Evolutionary conservation across 64 coral and sea anemone genomes (phyloP).

Genomic region (Cladopsammia gracilis): DNA sequence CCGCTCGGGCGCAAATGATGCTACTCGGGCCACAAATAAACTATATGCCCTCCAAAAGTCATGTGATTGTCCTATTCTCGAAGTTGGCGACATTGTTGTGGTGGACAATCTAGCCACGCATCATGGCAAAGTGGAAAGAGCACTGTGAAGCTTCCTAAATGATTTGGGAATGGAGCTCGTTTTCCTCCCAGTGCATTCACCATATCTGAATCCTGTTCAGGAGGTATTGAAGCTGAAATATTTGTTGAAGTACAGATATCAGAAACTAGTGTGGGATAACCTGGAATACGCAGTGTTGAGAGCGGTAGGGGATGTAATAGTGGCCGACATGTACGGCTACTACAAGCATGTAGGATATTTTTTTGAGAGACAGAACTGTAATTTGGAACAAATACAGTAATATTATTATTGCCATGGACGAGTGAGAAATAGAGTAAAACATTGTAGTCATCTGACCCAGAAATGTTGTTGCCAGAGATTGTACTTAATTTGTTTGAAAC

Average conservation of each 20-base stretch:
- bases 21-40: too few species aligned
- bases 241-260: slow-evolving; percentile 58
- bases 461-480: too few species aligned
- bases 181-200: slow-evolving; percentile 41
- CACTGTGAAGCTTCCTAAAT: slow-evolving; percentile 19
- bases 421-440: neutral
- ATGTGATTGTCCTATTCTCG: too few species aligned
- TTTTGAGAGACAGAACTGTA: slow-evolving; percentile 9
- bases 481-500: too few species aligned
- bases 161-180: slow-evolving; percentile 44
- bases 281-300: slow-evolving; percentile 48
- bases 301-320: slow-evolving; percentile 26
- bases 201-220: slow-evolving; percentile 68
- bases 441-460: too few species aligned
- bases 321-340: slow-evolving; percentile 49
- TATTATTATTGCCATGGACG: neutral
- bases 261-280: slow-evolving; percentile 49
- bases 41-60: too few species aligned
- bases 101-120: slow-evolving; percentile 61
- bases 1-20: too few species aligned
- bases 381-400: neutral
- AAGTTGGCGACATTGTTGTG: slow-evolving; percentile 71
- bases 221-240: slow-evolving; percentile 76
- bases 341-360: slow-evolving; percentile 58
- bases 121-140: slow-evolving; percentile 56